Conservation (phyloP, 1,140 invertebrate genomes). For the Bombus waltoni region DNA sequence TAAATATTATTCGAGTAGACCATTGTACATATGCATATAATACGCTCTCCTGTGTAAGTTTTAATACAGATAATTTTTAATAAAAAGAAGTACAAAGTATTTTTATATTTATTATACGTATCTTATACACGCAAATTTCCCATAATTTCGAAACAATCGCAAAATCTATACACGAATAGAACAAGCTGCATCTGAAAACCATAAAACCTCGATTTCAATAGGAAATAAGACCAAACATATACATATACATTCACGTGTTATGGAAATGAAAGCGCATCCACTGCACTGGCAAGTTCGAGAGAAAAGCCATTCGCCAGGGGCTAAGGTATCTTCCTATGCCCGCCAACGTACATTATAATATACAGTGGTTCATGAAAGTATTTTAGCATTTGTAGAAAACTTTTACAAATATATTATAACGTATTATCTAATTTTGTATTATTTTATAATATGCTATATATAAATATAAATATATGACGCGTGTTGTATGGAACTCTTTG, state of each 20-base stretch:
- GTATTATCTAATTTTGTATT: too few relatives aligned
- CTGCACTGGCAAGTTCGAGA: slow-evolving; percentile 20
- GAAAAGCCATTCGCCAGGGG: slow-evolving; percentile 40
- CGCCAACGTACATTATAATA: not conserved
- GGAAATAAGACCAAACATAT: not conserved
- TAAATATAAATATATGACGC: too few relatives aligned
- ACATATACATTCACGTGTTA: not conserved
- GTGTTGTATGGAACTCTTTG: too few relatives aligned
- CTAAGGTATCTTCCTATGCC: not conserved
- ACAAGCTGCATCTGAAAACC: not conserved
- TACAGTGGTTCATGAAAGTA: not conserved
- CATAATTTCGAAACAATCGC: not conserved
- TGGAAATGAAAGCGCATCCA: not conserved
- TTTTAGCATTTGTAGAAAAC: not conserved
- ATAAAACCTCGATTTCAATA: slow-evolving; percentile 5
- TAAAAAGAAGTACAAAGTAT: not conserved
- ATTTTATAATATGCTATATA: too few relatives aligned
- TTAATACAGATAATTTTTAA: not conserved
- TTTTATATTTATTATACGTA: not conserved
- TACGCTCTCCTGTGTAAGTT: not conserved
- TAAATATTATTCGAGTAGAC: slow-evolving; percentile 25
- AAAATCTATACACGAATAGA: not conserved
- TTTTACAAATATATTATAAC: too few relatives aligned
- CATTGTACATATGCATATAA: slow-evolving; percentile 29
- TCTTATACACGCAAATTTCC: not conserved